Evolutionary conservation across 1,140 invertebrate species (phyloP), one percentile per base, ranked within the genome.

Genomic region (Drosophila fuyamai): DNA sequence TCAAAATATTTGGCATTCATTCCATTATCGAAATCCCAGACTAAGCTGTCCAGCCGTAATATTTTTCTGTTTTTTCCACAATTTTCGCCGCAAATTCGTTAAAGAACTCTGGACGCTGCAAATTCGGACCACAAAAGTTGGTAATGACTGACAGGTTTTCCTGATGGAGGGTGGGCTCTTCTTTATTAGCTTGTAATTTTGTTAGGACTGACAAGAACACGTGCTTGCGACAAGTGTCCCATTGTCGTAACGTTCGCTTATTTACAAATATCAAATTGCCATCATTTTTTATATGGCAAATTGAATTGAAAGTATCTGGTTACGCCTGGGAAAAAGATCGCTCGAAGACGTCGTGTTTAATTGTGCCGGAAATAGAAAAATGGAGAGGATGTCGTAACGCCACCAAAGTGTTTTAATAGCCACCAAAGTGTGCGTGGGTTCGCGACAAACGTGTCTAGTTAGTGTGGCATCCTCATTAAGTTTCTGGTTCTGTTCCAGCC

Each of bases 1-100:
- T 88, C 84, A 88, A 85, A 88, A 90, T 67, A 77, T 88, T 81
- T 88, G 84, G 84, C 84, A 89, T 88, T 88, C 84, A 88, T 88
- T 88, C 84, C 84, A 88, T 88, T 88, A 88, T 89, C 80, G 84
- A 89, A 88, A 88, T 88, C 84, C 84, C 84, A 80, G 84, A 79
- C 84, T 88, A 89, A 89, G 80, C 81, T 77, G 57, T 61, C 57
- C 75, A 57, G 47, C 66, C 46, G 16, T 60, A 66, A 56, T 71
- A 23, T 47, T 76, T 54, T 74, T 53, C 51, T 32, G 6, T 41
- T 56, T 54, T 75, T 66, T 61, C 32, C 36, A 58, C 46, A 60
- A 41, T 56, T 63, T 66, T 66, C 46, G 18, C 29, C 48, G 43
- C 32, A 46, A 66, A 68, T 63, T 78, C 18, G 46, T 83, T 79